Evolutionary conservation across 2,888 invertebrate genomes (phyloP), one percentile per base, ranked within the genome.

Genomic region (Ecliptopera silaceata): DNA sequence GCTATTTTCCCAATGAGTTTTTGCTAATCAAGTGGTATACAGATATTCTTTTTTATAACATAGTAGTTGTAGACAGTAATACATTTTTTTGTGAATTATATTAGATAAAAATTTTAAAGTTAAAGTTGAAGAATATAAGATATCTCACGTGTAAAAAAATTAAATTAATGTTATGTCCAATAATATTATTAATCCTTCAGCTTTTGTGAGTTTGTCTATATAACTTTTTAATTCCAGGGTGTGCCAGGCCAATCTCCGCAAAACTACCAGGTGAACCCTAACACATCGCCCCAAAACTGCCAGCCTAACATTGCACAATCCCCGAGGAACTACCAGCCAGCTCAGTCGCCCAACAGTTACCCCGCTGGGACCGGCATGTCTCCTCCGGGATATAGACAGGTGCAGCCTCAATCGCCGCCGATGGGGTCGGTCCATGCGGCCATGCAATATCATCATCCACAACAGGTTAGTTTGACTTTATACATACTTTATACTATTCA

Each of bases 201-300:
- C 26, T 26, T n/a, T 6, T 26, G 6, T 8, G 6, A 26, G 18
- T 38, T 10, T 38, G 8, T 17, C 15, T 10, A 13, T 17, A 12
- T 12, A 1, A 8, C 12, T n/a, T 29, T 47, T 15, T 32, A 6
- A 32, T 26, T 46, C 1, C 32, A 67, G 87, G 81, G 83, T 72
- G 82, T 87, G 41, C 64, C 64, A 3, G 82, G 81, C 12, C 92
- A 88, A 62, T 82, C 91, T 4, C 87, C 92, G 15, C 93, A 93
- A 68, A 88, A 88, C 52, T 93, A 92, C 60, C 93, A 92, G 79
- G 92, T 92, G 39, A 93, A 92, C 59, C 86, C 92, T 49, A 86
- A 91, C 11, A 84, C 92, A 42, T 88, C 93, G 53, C 90, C 93
- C 11, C 92, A 92, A 58, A 86, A 77, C 45, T 88, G 88, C 65